Evolutionary conservation across 2,113 vertebrate genomes (phyloP).

Genomic region (Rostratula benghalensis): DNA sequence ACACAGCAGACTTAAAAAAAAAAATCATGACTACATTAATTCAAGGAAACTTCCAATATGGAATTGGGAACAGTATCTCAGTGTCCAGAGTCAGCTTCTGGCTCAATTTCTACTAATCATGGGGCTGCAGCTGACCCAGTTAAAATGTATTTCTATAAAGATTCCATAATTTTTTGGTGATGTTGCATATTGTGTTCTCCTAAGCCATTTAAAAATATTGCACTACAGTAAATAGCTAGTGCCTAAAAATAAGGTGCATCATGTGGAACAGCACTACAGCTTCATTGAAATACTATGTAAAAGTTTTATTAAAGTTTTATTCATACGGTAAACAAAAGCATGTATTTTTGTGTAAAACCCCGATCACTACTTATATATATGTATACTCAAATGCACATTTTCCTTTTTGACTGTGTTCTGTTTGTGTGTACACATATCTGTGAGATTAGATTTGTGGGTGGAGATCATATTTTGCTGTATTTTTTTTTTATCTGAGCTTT

Average conservation of each 20-base stretch:
- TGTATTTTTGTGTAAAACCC: background rate
- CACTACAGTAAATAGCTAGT: background rate
- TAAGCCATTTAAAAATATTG: conserved; percentile 32
- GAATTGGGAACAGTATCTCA: conserved; percentile 47
- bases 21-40: conserved; percentile 27
- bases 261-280: background rate
- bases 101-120: conserved; percentile 47
- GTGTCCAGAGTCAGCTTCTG: conserved; percentile 47
- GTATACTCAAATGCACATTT: background rate
- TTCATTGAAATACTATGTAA: background rate
- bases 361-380: too few species aligned
- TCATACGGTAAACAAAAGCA: background rate
- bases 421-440: background rate
- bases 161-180: conserved; percentile 39
- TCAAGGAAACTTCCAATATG: conserved; percentile 30
- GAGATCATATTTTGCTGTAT: background rate
- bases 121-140: conserved; percentile 29
- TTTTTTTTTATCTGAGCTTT: background rate
- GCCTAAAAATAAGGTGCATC: conserved; percentile 14
- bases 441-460: background rate
- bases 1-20: background rate
- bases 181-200: conserved; percentile 15
- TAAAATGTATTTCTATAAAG: conserved; percentile 48
- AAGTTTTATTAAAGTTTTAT: background rate
- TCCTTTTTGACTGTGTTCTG: background rate